Conservation (phyloP, 2,797 vertebrate genomes). For the Sparus aurata region DNA sequence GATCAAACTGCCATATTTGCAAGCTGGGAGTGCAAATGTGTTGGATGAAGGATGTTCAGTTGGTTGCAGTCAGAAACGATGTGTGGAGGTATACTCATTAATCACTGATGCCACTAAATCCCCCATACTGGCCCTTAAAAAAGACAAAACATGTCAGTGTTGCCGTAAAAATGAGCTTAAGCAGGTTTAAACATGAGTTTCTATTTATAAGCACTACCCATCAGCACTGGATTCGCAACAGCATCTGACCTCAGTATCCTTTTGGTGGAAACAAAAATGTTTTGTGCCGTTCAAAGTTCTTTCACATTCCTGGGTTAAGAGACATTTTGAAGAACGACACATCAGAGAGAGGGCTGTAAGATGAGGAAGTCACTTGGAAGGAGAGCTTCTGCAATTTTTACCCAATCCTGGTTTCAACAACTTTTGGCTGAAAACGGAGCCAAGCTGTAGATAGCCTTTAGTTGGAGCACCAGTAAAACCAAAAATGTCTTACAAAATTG, state of each 20-base stretch:
- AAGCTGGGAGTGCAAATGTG: not conserved
- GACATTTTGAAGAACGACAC: not conserved
- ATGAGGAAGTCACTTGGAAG: not conserved
- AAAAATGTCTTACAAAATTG: not conserved
- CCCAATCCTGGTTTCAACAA: not conserved
- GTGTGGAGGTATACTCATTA: too few species aligned
- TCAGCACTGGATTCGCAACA: not conserved
- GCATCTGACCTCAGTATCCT: not conserved
- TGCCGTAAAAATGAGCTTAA: not conserved
- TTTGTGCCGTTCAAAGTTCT: not conserved
- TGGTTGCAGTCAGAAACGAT: too few species aligned
- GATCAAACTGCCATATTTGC: too few species aligned
- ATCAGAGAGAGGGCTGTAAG: not conserved
- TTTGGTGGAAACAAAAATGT: not conserved
- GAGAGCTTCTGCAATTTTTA: not conserved
- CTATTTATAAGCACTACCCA: not conserved
- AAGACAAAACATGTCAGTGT: not conserved
- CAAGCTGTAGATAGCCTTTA: not conserved
- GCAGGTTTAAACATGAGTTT: not conserved
- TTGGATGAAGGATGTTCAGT: too few species aligned
- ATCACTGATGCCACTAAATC: too few species aligned
- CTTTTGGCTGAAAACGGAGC: not conserved
- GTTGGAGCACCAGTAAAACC: not conserved
- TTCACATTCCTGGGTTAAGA: not conserved
- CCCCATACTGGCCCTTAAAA: too few species aligned